phyloP scores from a whole-genome alignment of 2,888 invertebrate species.

The Acleris holmiana region DNA sequence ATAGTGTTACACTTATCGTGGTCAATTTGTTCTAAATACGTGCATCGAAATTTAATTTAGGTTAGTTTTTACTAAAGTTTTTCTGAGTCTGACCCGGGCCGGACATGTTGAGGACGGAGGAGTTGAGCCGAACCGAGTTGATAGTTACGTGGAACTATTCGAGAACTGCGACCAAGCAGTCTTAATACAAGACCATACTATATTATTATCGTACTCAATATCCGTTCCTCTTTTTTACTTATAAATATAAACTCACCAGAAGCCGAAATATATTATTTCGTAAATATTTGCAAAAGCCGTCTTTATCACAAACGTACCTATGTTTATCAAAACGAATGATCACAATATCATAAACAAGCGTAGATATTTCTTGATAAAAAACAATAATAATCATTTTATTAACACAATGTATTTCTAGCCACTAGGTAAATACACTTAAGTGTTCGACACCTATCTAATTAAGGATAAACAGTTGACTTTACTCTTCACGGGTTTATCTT shows the following conservation, averaged over 20 bases:
- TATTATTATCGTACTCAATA: no score
- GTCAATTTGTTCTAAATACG: slow-evolving; percentile 52
- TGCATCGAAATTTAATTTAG: slow-evolving; percentile 45
- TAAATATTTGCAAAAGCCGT: no score
- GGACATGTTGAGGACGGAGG: slow-evolving; percentile 37
- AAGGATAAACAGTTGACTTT: slow-evolving; percentile 9
- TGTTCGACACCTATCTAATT: no score
- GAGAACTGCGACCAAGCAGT: slow-evolving; percentile 45
- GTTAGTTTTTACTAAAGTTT: slow-evolving; percentile 48
- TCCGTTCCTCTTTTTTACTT: no score
- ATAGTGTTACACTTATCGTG: slow-evolving; percentile 4
- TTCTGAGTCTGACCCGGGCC: slow-evolving; percentile 33
- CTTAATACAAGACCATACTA: slow-evolving; percentile 40
- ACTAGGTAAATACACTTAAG: not conserved
- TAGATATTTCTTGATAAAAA: no score
- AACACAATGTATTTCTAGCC: no score
- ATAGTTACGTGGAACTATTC: slow-evolving; percentile 56
- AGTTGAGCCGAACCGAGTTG: slow-evolving; percentile 46
- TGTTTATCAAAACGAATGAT: no score
- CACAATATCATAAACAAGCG: no score
- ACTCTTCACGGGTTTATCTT: slow-evolving; percentile 19
- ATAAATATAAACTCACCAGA: no score
- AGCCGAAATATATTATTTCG: no score
- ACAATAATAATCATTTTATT: no score
- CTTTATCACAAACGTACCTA: no score